Evolutionary conservation across 1,140 invertebrate species (phyloP), one percentile per base, ranked within the genome.

Genomic region (Linepithema humile): DNA sequence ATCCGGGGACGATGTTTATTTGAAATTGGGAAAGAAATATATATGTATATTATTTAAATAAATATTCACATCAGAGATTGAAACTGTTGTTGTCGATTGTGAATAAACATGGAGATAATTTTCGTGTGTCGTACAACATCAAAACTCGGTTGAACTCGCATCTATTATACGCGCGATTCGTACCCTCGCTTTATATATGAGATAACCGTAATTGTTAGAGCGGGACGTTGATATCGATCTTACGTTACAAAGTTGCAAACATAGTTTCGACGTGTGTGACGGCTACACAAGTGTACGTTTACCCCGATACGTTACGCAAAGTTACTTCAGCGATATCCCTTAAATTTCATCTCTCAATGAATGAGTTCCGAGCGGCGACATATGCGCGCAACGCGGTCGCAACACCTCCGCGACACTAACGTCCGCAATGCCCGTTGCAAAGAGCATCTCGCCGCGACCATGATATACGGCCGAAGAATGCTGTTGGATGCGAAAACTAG

Each of bases 311-410:
- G 35, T 77, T 40, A 40, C 29, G 26, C 40, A 12, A 75, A 77
- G 32, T 77, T 65, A 64, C 15, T 64, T 50, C n/a, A 12, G 6
- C n/a, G n/a, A 50, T 64, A 38, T 65, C 12, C 10, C 43, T 20
- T 9, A 77, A 77, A 77, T 77, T 77, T 38, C 43, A 23, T 38
- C 43, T 50, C 59, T 38, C 74, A 65, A 77, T 77, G 60, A 65
- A 50, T 43, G 23, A 48, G n/a, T 35, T 35, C 1, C 26, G 5
- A 35, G 32, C 59, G 43, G 43, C 45, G 20, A 75, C 74, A 65
- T n/a, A 12, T 65, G 59, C 20, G 35, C 40, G 9, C 20, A 15
- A 77, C 23, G 9, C 20, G n/a, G 48, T 20, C n/a, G 35, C 3
- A 29, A 74, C 40, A 40, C 35, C 73, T 50, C 29, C 7, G 26